Evolutionary conservation across 2,797 vertebrate genomes (phyloP).

Genomic region (Argentina silus): DNA sequence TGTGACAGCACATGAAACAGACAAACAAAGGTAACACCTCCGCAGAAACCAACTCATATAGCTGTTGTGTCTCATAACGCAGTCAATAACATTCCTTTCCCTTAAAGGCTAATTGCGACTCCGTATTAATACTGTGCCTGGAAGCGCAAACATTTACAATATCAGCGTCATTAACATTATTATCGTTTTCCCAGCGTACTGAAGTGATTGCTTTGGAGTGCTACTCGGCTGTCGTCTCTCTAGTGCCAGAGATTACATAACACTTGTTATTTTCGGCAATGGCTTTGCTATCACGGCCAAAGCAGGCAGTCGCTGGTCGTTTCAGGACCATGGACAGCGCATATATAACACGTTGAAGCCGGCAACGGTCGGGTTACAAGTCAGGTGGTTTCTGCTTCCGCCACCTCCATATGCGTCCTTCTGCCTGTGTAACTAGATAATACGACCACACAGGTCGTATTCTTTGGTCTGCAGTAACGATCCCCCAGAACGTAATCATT

Average conservation of each 20-base stretch:
- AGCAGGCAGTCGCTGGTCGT: constrained; percentile 9
- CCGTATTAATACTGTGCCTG: constrained; percentile 54
- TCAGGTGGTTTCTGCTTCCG: too few species aligned
- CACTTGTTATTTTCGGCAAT: constrained; percentile 41
- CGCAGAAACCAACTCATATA: too few species aligned
- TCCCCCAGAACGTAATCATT: too few species aligned
- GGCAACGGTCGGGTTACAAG: too few species aligned
- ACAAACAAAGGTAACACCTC: too few species aligned
- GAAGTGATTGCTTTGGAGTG: constrained; percentile 62
- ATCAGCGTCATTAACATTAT: constrained; percentile 61
- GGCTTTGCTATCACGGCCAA: constrained; percentile 30
- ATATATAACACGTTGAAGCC: too few species aligned
- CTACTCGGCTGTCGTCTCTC: constrained; percentile 46
- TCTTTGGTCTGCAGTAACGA: too few species aligned
- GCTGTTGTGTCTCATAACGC: not conserved
- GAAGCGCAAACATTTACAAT: constrained; percentile 47
- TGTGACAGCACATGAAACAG: too few species aligned
- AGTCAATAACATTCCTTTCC: constrained; percentile 13
- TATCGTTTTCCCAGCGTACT: constrained; percentile 60
- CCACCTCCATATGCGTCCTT: too few species aligned
- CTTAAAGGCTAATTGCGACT: constrained; percentile 54
- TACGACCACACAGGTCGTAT: too few species aligned
- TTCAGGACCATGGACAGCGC: not conserved
- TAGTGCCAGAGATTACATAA: constrained; percentile 63
- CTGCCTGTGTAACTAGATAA: too few species aligned